Evolutionary conservation across 2,113 vertebrate genomes (phyloP), one percentile per base, ranked within the genome.

Genomic region (Alectura lathami): DNA sequence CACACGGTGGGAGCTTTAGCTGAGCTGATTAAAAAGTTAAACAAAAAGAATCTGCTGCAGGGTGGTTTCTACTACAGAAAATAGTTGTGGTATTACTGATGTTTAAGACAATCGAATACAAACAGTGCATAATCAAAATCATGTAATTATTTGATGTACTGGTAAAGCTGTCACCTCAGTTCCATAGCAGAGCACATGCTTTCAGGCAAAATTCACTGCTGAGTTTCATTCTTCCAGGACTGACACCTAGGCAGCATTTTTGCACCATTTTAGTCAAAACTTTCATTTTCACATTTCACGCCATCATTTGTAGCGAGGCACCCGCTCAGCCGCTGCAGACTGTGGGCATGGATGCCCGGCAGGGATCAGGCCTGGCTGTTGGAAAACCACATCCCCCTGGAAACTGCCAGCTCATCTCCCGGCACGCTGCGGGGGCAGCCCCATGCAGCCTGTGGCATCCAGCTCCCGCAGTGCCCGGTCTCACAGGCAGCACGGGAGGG

Each of bases 351-450:
- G 75, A 79, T 48, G 75, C 32, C 68, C 57, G n/a, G 66, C 38
- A 29, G 91, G 79, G 56, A 38, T 27, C 27, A n/a, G 59, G 62
- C 76, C 82, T 73, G 34, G 29, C 13, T 76, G 20, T 83, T 83
- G 42, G 66, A 74, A 73, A 94, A 67, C 32, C 74, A 79, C 9
- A 6, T 76, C 77, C 51, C 34, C 51, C n/a, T 17, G 1, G 59
- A 93, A 92, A 70, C 53, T 83, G 76, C 90, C 83, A 80, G 80
- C 87, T 96, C 75, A 86, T 93, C 86, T 66, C n/a, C 34, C 40
- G 56, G 75, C 47, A 63, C 6, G 12, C 47, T 47, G 70, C 43
- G 81, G 57, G 26, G 38, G 60, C 60, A 63, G 60, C 79, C 90
- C 86, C 47, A 74, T 88, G 86, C 88, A 89, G 91, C 83, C 1